Conservation (phyloP, 2,113 vertebrate species). For the Chaetura pelagica region DNA sequence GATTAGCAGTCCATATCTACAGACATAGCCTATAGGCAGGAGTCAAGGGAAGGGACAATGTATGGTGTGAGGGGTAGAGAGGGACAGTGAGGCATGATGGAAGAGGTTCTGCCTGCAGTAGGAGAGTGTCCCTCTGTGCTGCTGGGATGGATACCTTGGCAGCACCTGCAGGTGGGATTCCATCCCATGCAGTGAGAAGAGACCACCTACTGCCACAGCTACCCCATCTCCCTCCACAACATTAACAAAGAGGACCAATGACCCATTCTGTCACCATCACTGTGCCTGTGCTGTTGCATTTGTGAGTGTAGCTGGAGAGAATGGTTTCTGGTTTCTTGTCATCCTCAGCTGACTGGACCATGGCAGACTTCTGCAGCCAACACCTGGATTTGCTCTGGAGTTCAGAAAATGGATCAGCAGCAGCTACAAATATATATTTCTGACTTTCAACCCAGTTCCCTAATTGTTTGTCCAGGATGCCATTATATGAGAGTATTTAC, state of each 20-base stretch:
- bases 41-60: not conserved
- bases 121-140: not conserved
- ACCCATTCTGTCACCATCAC: not conserved
- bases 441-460: not conserved
- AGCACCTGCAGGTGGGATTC: accelerated
- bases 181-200: not conserved
- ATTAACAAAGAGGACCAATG: not conserved
- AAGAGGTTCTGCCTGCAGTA: not conserved
- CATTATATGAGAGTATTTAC: not conserved
- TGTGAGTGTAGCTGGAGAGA: accelerated
- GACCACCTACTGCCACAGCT: not conserved
- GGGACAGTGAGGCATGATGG: accelerated
- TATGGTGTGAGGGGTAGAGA: not conserved
- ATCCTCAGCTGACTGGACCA: accelerated
- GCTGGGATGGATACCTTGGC: not conserved
- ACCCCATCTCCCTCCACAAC: accelerated
- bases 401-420: not conserved
- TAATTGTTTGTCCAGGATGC: not conserved
- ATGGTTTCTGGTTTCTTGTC: not conserved
- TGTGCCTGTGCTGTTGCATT: not conserved
- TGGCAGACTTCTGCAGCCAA: not conserved
- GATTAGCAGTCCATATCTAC: not conserved
- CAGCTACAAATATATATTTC: not conserved
- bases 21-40: not conserved
- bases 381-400: not conserved